Base-by-base conservation (phyloP, 2,888 invertebrate species). In the Rhamnusium bicolor region DNA sequence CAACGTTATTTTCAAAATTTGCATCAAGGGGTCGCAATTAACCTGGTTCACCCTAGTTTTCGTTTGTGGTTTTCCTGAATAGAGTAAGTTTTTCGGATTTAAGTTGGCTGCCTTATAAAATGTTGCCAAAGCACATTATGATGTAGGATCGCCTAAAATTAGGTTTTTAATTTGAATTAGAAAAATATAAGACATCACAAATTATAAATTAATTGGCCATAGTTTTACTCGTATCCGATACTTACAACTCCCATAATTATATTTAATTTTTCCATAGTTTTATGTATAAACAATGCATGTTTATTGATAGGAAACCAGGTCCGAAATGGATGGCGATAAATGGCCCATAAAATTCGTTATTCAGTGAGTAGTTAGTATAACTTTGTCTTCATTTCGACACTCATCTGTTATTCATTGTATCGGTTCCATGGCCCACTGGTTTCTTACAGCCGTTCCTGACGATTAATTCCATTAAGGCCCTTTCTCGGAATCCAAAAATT, bases 331-430 rank as follows among this genome's bases (percentile, higher is more conserved):
- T 69, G 81, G 76, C 72, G 82, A 82, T 83, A 82, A 85, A 84
- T 84, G 83, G 83, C 71, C 76, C 79, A 81, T 80, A 77, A 83
- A 83, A 82, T 81, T 79, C 83, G 72, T 79, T 68, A 81, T 84
- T 80, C 81, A 80, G 79, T 79, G 83, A 81, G 78, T 81, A 82
- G 83, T 83, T 83, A 79, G 78, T 77, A 79, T 74, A 81, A 85
- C 84, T 85, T 85, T 83, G 84, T 86, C 85, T 85, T 83, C 84
- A 82, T 85, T 86, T 85, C 84, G 83, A 81, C 84, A 83, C 82
- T 86, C 85, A 86, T 86, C 85, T 84, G 85, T 86, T 86, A 86
- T 86, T 86, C 86, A 86, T 86, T 86, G 85, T 86, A 86, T 86
- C 84, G 85, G 84, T 82, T 84, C 81, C 78, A 77, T 69, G 77